phyloP scores from a whole-genome alignment of 2,797 vertebrate genomes.

The Vespertilio murinus region DNA sequence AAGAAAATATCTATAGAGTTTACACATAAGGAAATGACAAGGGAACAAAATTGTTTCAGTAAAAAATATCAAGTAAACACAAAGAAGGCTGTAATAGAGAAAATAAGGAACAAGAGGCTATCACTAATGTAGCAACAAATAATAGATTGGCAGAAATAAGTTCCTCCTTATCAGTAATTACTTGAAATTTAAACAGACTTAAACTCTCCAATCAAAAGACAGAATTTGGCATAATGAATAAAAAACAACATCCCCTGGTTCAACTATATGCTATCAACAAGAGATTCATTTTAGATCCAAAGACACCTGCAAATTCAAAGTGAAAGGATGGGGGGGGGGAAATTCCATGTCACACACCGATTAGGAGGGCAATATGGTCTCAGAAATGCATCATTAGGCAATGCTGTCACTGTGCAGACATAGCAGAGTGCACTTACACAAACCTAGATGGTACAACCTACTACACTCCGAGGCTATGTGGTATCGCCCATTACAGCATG shows the following conservation, averaged over 20 bases:
- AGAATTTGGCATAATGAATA: background rate
- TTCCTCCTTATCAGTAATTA: background rate
- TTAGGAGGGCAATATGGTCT: background rate
- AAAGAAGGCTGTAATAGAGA: background rate
- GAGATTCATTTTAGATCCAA: background rate
- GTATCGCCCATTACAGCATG: background rate
- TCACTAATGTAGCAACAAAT: background rate
- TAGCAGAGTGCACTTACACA: background rate
- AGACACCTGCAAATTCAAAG: background rate
- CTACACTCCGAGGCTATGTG: background rate
- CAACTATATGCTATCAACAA: background rate
- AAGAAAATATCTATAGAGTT: slow-evolving; percentile 22
- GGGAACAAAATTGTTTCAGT: background rate
- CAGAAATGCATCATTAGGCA: background rate
- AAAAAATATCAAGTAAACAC: background rate
- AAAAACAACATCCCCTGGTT: background rate
- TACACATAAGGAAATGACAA: background rate
- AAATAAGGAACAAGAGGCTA: background rate
- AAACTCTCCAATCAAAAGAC: background rate
- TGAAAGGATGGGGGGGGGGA: background rate
- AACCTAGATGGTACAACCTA: background rate
- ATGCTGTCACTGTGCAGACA: background rate
- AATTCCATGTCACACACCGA: background rate
- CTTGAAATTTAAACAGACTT: background rate
- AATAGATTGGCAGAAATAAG: background rate